Base-by-base conservation (phyloP, 1,140 invertebrate species). In the Drosophila kanapiae region DNA sequence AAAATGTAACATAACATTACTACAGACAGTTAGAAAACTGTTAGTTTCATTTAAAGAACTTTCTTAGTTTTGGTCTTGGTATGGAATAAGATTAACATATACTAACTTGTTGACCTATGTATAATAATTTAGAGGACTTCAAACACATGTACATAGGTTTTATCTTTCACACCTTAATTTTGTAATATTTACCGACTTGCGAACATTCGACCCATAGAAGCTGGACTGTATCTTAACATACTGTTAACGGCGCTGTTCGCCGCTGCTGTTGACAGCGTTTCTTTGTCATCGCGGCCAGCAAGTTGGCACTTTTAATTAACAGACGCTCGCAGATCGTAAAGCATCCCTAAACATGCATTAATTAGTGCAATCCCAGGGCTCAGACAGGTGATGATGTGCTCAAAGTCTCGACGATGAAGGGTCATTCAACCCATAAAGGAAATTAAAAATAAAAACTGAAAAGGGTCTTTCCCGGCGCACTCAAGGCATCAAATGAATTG, bases 371-470 rank as follows among this genome's bases (percentile, higher is more conserved):
- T 80, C 23, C 29, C 67, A 9, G 38, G 27, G 27, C 56, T 49
- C 62, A 84, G 81, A 72, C 82, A 84, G 81, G 81, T 83, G 33
- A 68, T 57, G 53, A 63, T 57, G 61, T 35, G 40, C 29, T 51
- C 16, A 16, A 16, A 33, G 65, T 54, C 56, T 40, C 48, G 13
- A 16, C 63, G 6, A 38, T 29, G 33, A 33, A 23, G 63, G 81
- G 57, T 85, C 82, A 60, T 85, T 85, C 74, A 85, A 81, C 78
- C 45, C 68, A 48, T 54, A 35, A 51, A 38, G 64, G 57, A 74
- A 45, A 62, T 11, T 40, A 14, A 43, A 48, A 60, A 67, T 49
- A 61, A 35, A 27, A 18, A 29, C 14, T 4, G 38, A 37, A 58
- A 82, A 80, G 54, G 60, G 63, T 57, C 47, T 48, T 51, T 31